Evolutionary conservation across 2,113 vertebrate species (phyloP).

Genomic region (Plectropomus leopardus): DNA sequence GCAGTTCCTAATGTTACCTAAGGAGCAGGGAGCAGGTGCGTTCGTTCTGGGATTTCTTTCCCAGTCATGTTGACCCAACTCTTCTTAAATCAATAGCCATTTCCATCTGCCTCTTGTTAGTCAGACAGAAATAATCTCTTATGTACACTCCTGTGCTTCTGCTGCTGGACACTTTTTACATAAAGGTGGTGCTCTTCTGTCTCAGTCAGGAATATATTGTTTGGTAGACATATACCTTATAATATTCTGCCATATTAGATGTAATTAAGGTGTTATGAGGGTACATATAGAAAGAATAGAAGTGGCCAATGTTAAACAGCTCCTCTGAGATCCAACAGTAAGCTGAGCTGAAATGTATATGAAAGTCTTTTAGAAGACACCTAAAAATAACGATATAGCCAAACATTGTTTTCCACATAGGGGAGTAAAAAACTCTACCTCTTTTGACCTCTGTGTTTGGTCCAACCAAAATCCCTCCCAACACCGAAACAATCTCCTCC

Average conservation of each 20-base stretch:
- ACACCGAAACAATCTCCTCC: not conserved
- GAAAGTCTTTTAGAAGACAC: not conserved
- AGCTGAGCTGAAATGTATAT: not conserved
- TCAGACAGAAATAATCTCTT: constrained; percentile 51
- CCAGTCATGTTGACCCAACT: constrained; percentile 49
- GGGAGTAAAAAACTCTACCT: not conserved
- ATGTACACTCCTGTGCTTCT: constrained; percentile 17
- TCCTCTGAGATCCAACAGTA: not conserved
- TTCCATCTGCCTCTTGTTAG: constrained; percentile 53
- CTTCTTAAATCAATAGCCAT: constrained; percentile 60
- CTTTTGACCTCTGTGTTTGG: constrained; percentile 10
- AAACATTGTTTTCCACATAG: constrained; percentile 6
- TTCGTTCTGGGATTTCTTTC: constrained; percentile 41
- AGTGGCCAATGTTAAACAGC: not conserved
- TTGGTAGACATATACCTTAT: not conserved
- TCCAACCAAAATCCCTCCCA: not conserved
- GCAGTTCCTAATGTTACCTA: constrained; percentile 25
- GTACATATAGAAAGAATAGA: not conserved
- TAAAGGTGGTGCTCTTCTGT: constrained; percentile 24
- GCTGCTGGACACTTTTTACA: constrained; percentile 17
- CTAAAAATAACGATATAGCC: not conserved
- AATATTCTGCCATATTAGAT: not conserved
- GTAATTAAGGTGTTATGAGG: not conserved
- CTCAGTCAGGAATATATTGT: constrained; percentile 15
- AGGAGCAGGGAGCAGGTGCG: constrained; percentile 45